These are phyloP conservation scores for Candidula unifasciata DNA, from an alignment of 2,888 invertebrate species.

Conservation along the genomic window DNA sequence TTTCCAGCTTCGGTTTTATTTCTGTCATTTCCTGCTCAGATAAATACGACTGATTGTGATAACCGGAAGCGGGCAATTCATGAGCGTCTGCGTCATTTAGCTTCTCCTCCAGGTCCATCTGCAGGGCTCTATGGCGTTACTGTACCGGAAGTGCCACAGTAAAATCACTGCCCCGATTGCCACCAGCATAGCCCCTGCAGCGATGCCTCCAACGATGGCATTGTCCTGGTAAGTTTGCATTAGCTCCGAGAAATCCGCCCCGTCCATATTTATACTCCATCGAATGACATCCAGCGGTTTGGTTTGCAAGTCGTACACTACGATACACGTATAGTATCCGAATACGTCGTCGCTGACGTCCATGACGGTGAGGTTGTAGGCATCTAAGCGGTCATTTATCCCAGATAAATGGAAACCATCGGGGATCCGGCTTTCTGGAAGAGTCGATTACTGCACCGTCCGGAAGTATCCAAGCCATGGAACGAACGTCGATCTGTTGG, in stretches of 20 bases:
- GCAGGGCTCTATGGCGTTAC: slow-evolving; percentile 46
- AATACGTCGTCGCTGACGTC: slow-evolving; percentile 51
- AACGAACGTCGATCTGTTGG: background rate
- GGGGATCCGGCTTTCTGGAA: background rate
- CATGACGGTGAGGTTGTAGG: slow-evolving; percentile 39
- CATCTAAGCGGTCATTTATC: background rate
- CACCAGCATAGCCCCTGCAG: slow-evolving; percentile 63
- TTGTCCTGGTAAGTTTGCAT: slow-evolving; percentile 61
- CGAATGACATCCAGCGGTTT: slow-evolving; percentile 52
- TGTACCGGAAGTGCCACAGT: slow-evolving; percentile 63
- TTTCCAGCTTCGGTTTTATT: background rate
- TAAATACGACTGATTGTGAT: slow-evolving; percentile 22
- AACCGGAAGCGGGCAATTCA: background rate
- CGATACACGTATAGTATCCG: slow-evolving; percentile 57
- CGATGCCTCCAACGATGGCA: slow-evolving; percentile 69
- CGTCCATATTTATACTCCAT: slow-evolving; percentile 66
- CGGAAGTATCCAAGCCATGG: slow-evolving; percentile 33
- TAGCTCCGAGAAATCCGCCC: slow-evolving; percentile 64
- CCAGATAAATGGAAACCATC: slow-evolving; percentile 11
- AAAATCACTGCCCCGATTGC: slow-evolving; percentile 60
- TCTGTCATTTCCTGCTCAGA: background rate
- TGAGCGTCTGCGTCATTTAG: slow-evolving; percentile 33
- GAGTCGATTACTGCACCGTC: slow-evolving; percentile 24
- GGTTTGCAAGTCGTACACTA: slow-evolving; percentile 36
- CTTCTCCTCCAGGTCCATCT: slow-evolving; percentile 53